Evolutionary conservation across 2,797 vertebrate species (phyloP).

Genomic region (Hyperoplus immaculatus): DNA sequence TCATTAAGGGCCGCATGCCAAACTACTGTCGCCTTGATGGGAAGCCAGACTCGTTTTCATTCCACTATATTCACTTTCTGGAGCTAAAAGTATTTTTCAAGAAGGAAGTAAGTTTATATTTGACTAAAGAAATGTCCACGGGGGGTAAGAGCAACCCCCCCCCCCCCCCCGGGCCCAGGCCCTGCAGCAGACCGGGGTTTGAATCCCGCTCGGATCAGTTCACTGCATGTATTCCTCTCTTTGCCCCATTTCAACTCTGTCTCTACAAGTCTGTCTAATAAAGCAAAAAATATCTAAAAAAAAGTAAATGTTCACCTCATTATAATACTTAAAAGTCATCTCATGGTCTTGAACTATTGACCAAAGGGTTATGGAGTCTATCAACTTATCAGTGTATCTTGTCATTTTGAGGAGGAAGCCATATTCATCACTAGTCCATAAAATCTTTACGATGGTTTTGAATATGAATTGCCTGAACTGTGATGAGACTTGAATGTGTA

Average conservation of each 20-base stretch:
- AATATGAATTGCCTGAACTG: slow-evolving; percentile 16
- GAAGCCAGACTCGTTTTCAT: slow-evolving; percentile 11
- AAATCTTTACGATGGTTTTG: neutral
- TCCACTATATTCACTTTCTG: neutral
- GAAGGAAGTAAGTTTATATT: neutral
- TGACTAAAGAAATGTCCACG: neutral
- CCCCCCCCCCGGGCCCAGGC: too few relatives aligned
- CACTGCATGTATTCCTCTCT: too few relatives aligned
- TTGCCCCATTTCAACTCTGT: too few relatives aligned
- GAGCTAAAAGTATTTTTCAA: neutral
- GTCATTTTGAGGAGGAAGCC: neutral
- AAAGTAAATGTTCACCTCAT: too few relatives aligned
- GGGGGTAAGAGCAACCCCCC: too few relatives aligned
- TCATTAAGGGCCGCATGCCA: slow-evolving; percentile 42
- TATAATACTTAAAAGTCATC: too few relatives aligned
- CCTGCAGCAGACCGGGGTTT: too few relatives aligned
- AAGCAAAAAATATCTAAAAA: too few relatives aligned
- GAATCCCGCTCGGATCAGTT: too few relatives aligned
- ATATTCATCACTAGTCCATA: neutral
- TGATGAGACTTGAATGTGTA: slow-evolving; percentile 5
- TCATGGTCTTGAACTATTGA: neutral
- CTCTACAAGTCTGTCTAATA: too few relatives aligned
- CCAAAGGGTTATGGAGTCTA: too few relatives aligned
- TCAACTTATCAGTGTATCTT: too few relatives aligned
- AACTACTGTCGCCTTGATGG: slow-evolving; percentile 41